Conservation (phyloP, 2,797 vertebrate genomes). For the Threskiornis aethiopicus region DNA sequence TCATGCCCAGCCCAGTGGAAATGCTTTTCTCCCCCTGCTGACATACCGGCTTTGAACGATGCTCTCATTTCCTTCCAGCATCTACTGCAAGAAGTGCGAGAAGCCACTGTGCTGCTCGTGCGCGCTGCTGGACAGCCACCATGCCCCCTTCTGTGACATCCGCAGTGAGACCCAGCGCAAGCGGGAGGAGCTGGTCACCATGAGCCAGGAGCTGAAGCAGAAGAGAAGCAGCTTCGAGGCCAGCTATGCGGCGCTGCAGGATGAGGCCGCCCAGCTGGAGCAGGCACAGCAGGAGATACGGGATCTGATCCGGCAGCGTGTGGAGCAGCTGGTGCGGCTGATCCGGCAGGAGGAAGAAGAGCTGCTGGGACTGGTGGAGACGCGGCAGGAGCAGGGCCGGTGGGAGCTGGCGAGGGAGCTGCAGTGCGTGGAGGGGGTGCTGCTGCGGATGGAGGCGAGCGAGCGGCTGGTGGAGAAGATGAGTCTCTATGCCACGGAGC, state of each 20-base stretch:
- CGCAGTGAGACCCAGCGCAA: constrained; percentile 19
- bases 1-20: not conserved
- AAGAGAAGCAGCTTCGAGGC: not conserved
- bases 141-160: constrained; percentile 57
- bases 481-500: constrained; percentile 56
- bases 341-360: not conserved
- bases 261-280: not conserved
- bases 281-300: not conserved
- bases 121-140: constrained; percentile 50
- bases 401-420: not conserved
- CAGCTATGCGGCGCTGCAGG: not conserved
- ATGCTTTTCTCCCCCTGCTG: not conserved
- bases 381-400: not conserved
- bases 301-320: not conserved
- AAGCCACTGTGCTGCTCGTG: constrained; percentile 59
- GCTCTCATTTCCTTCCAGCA: not conserved
- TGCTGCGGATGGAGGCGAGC: constrained; percentile 54
- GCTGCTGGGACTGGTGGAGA: constrained; percentile 17
- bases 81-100: constrained; percentile 65
- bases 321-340: constrained; percentile 1
- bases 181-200: constrained; percentile 38
- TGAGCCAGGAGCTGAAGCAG: not conserved
- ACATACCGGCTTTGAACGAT: accelerated
- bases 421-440: not conserved
- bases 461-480: constrained; percentile 58